Conservation (phyloP, 2,113 vertebrate species). For the Pelecanoides urinatrix region DNA sequence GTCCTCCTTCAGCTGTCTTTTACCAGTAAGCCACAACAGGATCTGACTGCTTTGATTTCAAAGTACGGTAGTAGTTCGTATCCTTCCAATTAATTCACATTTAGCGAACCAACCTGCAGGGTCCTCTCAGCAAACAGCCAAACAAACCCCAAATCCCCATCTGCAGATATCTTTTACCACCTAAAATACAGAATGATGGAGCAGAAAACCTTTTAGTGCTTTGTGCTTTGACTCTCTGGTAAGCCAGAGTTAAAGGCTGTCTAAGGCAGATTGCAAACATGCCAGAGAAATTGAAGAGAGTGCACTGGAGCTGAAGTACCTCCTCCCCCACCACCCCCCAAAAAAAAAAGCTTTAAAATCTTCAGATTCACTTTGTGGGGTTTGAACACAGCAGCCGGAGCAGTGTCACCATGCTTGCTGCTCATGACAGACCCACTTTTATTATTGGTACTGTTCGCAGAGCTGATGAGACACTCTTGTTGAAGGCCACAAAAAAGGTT, state of each 20-base stretch:
- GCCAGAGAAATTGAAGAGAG: background rate
- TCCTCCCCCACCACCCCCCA: background rate
- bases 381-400: background rate
- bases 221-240: background rate
- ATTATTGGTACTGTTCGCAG: background rate
- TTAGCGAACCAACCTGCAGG: background rate
- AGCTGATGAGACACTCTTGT: background rate
- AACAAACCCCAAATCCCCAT: background rate
- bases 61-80: background rate
- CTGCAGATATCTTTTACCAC: background rate
- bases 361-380: background rate
- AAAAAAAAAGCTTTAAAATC: background rate
- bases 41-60: background rate
- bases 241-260: background rate
- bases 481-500: background rate
- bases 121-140: background rate
- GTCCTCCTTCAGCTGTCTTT: background rate
- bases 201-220: background rate
- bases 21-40: background rate
- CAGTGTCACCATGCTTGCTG: background rate
- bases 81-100: slow-evolving; percentile 2
- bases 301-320: background rate
- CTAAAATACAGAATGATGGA: background rate
- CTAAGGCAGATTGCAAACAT: background rate
- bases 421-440: background rate